Evolutionary conservation across 2,113 vertebrate genomes (phyloP).

Genomic region (Microcebus jonahi): DNA sequence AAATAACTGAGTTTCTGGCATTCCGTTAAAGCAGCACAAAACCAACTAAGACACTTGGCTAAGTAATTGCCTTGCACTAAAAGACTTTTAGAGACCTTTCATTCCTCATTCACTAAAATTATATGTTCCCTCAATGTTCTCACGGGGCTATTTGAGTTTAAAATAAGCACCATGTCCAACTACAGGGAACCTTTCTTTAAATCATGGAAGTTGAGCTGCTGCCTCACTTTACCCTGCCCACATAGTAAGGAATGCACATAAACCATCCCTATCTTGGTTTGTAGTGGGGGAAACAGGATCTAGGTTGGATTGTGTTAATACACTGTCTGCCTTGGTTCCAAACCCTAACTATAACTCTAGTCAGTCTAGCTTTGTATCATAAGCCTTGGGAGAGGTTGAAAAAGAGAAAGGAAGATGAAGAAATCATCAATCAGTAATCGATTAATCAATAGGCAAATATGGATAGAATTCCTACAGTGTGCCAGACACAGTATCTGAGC

Average conservation of each 20-base stretch:
- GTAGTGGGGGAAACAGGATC: not conserved
- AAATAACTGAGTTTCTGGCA: not conserved
- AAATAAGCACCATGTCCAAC: not conserved
- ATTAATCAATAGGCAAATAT: not conserved
- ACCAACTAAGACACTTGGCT: not conserved
- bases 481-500: not conserved
- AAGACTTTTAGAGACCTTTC: not conserved
- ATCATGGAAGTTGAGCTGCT: not conserved
- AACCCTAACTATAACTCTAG: not conserved
- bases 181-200: not conserved
- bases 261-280: not conserved
- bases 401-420: not conserved
- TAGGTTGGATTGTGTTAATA: not conserved
- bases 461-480: not conserved
- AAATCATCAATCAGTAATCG: not conserved
- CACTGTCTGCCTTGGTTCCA: not conserved
- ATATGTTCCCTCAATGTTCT: not conserved
- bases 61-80: not conserved
- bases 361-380: not conserved
- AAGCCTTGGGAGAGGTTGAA: not conserved
- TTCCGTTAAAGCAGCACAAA: not conserved
- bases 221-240: fast-evolving
- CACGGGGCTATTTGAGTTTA: not conserved
- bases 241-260: not conserved
- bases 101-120: not conserved